phyloP scores from a whole-genome alignment of 1,140 invertebrate species.

The Paramacrobiotus metropolitanus region DNA sequence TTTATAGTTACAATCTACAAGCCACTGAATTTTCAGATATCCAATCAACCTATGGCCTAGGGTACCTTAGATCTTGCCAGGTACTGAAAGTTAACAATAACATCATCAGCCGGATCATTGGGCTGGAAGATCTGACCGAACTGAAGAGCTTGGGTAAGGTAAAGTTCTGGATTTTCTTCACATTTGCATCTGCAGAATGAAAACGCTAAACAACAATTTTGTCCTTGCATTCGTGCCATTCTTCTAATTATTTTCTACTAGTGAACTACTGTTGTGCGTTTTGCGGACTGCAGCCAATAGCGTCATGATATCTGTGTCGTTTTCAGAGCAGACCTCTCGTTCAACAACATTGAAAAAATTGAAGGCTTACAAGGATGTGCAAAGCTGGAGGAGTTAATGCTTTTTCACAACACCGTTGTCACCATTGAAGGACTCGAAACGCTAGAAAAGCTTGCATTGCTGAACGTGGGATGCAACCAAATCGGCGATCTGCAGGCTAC shows the following conservation, averaged over 20 bases:
- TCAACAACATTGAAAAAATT: background rate
- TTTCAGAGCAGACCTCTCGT: constrained; percentile 1
- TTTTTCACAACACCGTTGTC: background rate
- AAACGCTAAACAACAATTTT: background rate
- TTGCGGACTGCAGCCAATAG: too few species aligned
- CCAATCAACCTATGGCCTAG: background rate
- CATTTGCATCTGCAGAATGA: background rate
- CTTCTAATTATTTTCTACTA: too few species aligned
- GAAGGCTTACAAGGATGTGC: background rate
- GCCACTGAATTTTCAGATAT: too few species aligned
- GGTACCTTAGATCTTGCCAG: background rate
- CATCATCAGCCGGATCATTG: background rate
- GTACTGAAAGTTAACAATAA: background rate
- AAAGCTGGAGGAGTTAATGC: background rate
- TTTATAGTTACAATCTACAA: too few species aligned
- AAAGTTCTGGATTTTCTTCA: background rate
- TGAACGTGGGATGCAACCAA: background rate
- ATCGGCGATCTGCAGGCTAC: background rate
- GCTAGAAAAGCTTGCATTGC: background rate
- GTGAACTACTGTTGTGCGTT: too few species aligned
- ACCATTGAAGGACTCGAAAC: background rate
- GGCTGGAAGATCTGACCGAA: background rate
- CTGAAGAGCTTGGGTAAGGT: background rate
- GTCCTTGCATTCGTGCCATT: too few species aligned
- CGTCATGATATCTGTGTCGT: too few species aligned